Conservation (phyloP, 1,140 invertebrate species). For the Battus philenor region DNA sequence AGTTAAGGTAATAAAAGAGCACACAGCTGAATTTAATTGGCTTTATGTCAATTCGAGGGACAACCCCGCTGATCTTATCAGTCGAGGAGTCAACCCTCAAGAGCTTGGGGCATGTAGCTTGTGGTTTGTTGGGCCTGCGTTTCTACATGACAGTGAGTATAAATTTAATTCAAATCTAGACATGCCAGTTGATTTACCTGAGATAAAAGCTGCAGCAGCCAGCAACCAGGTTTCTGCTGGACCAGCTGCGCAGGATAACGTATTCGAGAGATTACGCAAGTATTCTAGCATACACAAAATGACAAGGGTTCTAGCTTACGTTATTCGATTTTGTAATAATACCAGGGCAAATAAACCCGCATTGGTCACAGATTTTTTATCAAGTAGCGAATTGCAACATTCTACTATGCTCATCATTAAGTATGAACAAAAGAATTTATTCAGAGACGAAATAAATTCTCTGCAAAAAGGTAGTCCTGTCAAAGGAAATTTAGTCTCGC, state of each 20-base stretch:
- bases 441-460: constrained; percentile 2
- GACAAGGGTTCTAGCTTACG: neutral
- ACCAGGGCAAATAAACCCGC: neutral
- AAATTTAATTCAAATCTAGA: too few relatives aligned
- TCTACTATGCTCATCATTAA: constrained; percentile 5
- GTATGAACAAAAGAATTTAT: neutral
- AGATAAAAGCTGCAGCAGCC: neutral
- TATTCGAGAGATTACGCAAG: neutral
- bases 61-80: neutral
- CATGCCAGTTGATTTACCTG: too few relatives aligned
- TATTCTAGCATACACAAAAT: constrained; percentile 12
- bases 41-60: neutral
- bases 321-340: constrained; percentile 8
- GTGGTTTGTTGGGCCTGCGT: constrained; percentile 16
- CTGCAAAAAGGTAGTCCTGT: neutral
- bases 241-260: neutral
- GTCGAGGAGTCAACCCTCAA: neutral
- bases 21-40: neutral
- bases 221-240: neutral
- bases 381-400: constrained; percentile 5
- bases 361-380: neutral
- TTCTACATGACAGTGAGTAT: too few relatives aligned
- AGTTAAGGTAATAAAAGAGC: neutral
- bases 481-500: constrained; percentile 1
- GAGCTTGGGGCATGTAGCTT: constrained; percentile 12